Evolutionary conservation across 2,888 invertebrate genomes (phyloP).

Genomic region (Mesorhabditis sp.): DNA sequence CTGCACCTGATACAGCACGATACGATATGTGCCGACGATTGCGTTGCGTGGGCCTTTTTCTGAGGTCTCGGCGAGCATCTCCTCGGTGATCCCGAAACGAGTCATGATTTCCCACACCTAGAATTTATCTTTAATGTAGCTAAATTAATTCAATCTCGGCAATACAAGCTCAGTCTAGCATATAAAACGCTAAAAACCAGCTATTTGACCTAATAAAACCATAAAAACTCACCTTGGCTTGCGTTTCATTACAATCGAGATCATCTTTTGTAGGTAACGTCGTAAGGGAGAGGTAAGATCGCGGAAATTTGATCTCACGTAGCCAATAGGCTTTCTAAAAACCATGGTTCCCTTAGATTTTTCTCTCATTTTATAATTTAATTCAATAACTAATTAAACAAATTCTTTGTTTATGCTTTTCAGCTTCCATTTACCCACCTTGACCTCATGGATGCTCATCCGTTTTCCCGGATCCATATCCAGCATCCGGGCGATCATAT

Average conservation of each 20-base stretch:
- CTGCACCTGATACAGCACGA: conserved; percentile 63
- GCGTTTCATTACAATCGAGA: conserved; percentile 4
- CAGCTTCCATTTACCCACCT: conserved; percentile 18
- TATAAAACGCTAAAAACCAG: not conserved
- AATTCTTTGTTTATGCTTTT: too few species aligned
- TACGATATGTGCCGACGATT: conserved; percentile 72
- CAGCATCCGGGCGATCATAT: conserved; percentile 47
- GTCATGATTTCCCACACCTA: conserved; percentile 30
- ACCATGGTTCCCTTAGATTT: too few species aligned
- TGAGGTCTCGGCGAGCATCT: conserved; percentile 65
- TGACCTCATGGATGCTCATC: conserved; percentile 59
- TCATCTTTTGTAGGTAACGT: not conserved
- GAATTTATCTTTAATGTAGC: not conserved
- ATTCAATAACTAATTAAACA: too few species aligned
- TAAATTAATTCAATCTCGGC: too few species aligned
- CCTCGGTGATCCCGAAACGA: conserved; percentile 65
- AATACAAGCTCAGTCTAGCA: too few species aligned
- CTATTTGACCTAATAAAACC: not conserved
- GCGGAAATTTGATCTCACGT: conserved; percentile 60
- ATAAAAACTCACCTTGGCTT: not conserved
- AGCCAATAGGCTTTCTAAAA: conserved; percentile 65
- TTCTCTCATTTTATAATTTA: too few species aligned
- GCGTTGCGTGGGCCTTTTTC: conserved; percentile 67
- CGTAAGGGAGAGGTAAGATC: conserved; percentile 55
- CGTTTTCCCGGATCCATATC: conserved; percentile 58